phyloP scores from a whole-genome alignment of 2,113 vertebrate genomes.

The Epinephelus cyanopodus region DNA sequence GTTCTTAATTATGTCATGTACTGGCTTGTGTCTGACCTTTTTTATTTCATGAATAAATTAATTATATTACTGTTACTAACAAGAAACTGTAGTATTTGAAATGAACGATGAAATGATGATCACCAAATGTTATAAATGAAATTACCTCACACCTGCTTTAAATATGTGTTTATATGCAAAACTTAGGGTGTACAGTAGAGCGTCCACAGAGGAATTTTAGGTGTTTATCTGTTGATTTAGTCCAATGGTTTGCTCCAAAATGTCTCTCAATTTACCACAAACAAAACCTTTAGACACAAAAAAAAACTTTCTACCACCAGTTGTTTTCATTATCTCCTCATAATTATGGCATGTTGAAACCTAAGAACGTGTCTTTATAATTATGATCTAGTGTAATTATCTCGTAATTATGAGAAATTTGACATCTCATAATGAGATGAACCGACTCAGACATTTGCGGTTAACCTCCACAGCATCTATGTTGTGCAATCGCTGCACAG shows the following conservation, averaged over 20 bases:
- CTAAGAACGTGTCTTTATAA: not conserved
- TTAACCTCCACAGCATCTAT: conserved; percentile 37
- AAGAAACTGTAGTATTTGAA: conserved; percentile 5
- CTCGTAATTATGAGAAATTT: conserved; percentile 30
- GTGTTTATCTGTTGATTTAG: no score
- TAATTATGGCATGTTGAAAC: conserved; percentile 15
- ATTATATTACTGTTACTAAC: conserved; percentile 25
- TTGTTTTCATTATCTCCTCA: conserved; percentile 7
- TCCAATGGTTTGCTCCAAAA: not conserved
- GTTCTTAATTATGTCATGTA: conserved; percentile 12
- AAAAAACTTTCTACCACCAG: not conserved
- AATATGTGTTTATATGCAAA: not conserved
- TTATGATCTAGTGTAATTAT: conserved; percentile 15
- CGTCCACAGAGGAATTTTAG: not conserved
- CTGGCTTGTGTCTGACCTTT: conserved; percentile 23
- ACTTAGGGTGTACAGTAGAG: not conserved
- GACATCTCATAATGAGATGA: not conserved
- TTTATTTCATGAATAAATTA: conserved; percentile 62
- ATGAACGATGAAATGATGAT: not conserved
- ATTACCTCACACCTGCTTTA: not conserved
- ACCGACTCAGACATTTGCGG: conserved; percentile 13
- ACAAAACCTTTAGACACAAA: not conserved
- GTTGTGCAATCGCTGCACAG: conserved; percentile 19
- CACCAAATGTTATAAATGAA: not conserved
- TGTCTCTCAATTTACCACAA: not conserved